phyloP scores from a whole-genome alignment of 1,140 invertebrate genomes.

The Grapholita molesta region DNA sequence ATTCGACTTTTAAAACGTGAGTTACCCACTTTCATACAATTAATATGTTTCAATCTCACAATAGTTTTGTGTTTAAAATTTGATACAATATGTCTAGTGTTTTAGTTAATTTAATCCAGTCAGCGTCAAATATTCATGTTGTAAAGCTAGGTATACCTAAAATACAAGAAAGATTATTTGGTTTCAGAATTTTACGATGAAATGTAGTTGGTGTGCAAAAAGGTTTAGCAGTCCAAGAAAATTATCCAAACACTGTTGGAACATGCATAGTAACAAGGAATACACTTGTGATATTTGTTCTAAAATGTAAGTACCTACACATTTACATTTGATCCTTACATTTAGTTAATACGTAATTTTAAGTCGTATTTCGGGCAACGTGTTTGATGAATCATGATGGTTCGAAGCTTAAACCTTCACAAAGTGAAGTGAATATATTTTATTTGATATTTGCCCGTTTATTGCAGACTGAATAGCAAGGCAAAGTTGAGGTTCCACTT shows the following conservation, averaged over 20 bases:
- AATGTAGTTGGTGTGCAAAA: constrained; percentile 31
- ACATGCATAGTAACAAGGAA: constrained; percentile 28
- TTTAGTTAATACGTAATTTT: too few species aligned
- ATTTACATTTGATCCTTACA: not conserved
- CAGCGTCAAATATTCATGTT: too few species aligned
- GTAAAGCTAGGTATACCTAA: not conserved
- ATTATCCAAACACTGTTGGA: constrained; percentile 37
- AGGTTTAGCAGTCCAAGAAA: constrained; percentile 27
- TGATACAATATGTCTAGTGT: too few species aligned
- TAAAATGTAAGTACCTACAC: constrained; percentile 39
- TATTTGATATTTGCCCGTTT: not conserved
- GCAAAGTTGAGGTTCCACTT: constrained; percentile 31
- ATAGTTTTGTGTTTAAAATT: too few species aligned
- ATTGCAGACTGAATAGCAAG: constrained; percentile 39
- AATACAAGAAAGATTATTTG: not conserved
- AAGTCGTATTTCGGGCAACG: too few species aligned
- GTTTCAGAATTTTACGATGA: constrained; percentile 30
- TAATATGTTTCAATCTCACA: too few species aligned
- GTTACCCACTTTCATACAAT: too few species aligned
- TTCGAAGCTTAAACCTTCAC: too few species aligned
- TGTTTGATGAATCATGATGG: too few species aligned
- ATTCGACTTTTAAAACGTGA: too few species aligned
- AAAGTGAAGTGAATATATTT: too few species aligned
- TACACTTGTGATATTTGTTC: constrained; percentile 48
- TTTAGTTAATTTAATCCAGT: too few species aligned